Percentiles rank a stretch among this genome's conserved stretches.
These are phyloP conservation scores for Ophiodon elongatus DNA, from an alignment of 2,113 vertebrate species.

Conservation along the genomic window DNA sequence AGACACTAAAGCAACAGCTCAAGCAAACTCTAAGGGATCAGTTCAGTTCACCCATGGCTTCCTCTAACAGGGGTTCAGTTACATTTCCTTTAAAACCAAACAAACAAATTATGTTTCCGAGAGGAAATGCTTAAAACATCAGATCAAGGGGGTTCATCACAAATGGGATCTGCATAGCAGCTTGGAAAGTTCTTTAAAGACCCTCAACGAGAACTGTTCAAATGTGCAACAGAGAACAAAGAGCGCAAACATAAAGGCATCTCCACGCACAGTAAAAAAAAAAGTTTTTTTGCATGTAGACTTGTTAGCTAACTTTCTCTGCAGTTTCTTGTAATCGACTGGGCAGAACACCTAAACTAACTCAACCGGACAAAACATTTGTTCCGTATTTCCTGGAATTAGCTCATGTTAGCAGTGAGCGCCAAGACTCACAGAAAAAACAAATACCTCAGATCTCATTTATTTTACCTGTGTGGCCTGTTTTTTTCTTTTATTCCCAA, in stretches of 20 bases:
- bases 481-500: neutral
- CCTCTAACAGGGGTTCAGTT: conserved; percentile 12
- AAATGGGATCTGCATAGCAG: neutral
- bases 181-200: neutral
- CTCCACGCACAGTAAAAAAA: neutral
- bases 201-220: neutral
- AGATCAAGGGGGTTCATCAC: neutral
- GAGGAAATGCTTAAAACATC: conserved; percentile 5
- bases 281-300: neutral
- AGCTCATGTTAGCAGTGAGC: neutral
- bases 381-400: neutral
- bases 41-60: conserved; percentile 16
- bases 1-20: neutral
- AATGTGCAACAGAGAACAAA: conserved; percentile 3
- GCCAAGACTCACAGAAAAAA: neutral
- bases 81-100: conserved; percentile 27
- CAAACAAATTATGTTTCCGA: conserved; percentile 18
- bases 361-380: neutral
- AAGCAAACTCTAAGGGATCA: neutral
- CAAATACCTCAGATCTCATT: neutral
- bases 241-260: neutral
- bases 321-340: neutral
- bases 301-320: neutral
- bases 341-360: neutral
- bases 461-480: neutral